phyloP scores from a whole-genome alignment of 2,888 invertebrate species.

The Oxytorus armatus region DNA sequence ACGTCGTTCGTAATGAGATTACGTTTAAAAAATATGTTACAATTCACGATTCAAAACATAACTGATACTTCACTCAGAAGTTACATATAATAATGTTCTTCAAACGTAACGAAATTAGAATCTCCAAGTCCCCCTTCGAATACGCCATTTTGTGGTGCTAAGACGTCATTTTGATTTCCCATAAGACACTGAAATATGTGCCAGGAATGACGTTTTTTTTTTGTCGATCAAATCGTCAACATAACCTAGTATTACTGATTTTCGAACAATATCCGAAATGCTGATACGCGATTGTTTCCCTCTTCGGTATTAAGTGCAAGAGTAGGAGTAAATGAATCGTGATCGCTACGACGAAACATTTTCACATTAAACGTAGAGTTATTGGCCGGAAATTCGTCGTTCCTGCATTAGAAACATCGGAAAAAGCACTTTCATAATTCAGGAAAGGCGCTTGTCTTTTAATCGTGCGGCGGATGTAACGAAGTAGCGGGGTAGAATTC shows the following conservation, averaged over 20 bases:
- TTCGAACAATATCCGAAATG: not conserved
- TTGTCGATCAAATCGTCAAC: not conserved
- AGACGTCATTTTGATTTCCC: not conserved
- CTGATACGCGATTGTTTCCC: not conserved
- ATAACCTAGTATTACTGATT: not conserved
- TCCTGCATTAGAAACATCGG: not conserved
- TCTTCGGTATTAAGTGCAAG: not conserved
- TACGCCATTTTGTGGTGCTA: too few relatives aligned
- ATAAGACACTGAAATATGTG: not conserved
- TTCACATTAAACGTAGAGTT: constrained; percentile 23
- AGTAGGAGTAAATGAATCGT: not conserved
- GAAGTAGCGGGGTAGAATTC: constrained; percentile 23
- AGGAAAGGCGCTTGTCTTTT: constrained; percentile 19
- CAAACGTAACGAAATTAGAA: too few relatives aligned
- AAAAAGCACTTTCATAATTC: constrained; percentile 39
- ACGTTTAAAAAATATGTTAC: constrained; percentile 29
- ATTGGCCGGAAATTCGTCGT: constrained; percentile 34
- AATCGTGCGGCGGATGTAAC: constrained; percentile 50
- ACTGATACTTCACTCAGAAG: too few relatives aligned
- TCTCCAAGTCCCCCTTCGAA: too few relatives aligned
- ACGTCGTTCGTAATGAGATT: constrained; percentile 3
- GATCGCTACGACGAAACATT: not conserved
- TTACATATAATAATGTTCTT: too few relatives aligned
- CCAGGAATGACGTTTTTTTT: not conserved
- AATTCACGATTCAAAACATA: not conserved